phyloP scores from a whole-genome alignment of 2,797 vertebrate species.

The Microctenopoma stevenorrisi region DNA sequence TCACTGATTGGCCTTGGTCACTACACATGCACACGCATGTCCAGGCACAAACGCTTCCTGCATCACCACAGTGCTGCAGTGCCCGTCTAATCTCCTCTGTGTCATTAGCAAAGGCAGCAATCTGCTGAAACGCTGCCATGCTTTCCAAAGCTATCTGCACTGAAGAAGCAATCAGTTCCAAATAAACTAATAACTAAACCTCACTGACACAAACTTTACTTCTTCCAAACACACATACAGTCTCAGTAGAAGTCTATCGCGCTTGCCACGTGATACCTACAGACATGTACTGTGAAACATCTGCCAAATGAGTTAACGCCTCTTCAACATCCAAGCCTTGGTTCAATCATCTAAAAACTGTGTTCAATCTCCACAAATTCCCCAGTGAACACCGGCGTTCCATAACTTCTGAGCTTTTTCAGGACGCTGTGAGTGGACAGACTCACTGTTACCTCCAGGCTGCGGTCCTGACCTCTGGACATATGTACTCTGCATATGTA shows the following conservation, averaged over 20 bases:
- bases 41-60: slow-evolving; percentile 22
- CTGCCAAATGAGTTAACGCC: slow-evolving; percentile 2
- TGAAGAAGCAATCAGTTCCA: slow-evolving; percentile 40
- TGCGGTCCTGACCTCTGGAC: not conserved
- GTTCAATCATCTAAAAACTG: not conserved
- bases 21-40: slow-evolving; percentile 1
- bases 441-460: slow-evolving; percentile 26
- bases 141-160: slow-evolving; percentile 47
- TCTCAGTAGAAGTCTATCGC: not conserved
- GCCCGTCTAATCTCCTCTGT: slow-evolving; percentile 60
- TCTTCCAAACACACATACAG: slow-evolving; percentile 1
- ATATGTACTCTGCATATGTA: not conserved
- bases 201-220: not conserved
- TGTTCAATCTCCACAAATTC: slow-evolving; percentile 3
- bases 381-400: not conserved
- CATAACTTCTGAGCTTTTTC: slow-evolving; percentile 5
- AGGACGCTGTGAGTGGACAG: slow-evolving; percentile 2
- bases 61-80: slow-evolving; percentile 42
- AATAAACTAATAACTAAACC: slow-evolving; percentile 14
- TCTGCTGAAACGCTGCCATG: slow-evolving; percentile 57
- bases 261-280: slow-evolving; percentile 1
- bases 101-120: slow-evolving; percentile 67
- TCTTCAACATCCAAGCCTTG: not conserved
- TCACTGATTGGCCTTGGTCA: slow-evolving; percentile 53
- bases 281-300: not conserved